phyloP scores from a whole-genome alignment of 2,888 invertebrate species.

The Brassicogethes aeneus region DNA sequence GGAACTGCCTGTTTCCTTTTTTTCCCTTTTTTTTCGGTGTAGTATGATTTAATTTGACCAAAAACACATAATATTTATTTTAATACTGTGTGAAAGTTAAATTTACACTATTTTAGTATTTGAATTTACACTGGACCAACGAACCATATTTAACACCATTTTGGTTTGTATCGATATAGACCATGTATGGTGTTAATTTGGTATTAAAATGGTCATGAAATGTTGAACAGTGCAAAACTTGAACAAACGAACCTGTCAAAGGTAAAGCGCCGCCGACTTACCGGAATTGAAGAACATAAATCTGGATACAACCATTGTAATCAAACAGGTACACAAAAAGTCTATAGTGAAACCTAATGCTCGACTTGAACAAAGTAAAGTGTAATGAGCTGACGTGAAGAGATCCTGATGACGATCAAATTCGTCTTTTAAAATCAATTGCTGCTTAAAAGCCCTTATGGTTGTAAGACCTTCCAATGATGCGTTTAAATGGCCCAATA shows the following conservation, averaged over 20 bases:
- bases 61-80: no score
- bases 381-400: constrained; percentile 30
- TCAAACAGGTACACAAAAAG: constrained; percentile 21
- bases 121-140: no score
- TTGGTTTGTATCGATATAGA: no score
- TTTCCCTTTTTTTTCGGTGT: no score
- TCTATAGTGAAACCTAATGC: constrained; percentile 32
- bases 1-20: no score
- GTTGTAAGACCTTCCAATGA: constrained; percentile 34
- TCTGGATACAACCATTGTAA: constrained; percentile 17
- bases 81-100: no score
- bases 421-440: constrained; percentile 27
- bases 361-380: constrained; percentile 22
- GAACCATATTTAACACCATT: no score
- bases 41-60: no score
- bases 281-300: constrained; percentile 19
- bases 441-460: constrained; percentile 30
- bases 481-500: constrained; percentile 33
- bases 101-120: no score
- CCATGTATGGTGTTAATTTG: no score
- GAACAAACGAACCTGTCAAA: constrained; percentile 19
- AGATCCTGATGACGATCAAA: constrained; percentile 33
- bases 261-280: constrained; percentile 13
- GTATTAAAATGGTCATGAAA: no score
- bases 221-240: no score